A percentile compares a stretch with the other conserved stretches of the same genome.
phyloP scores from a whole-genome alignment of 2,797 vertebrate genomes.

The Melanogrammus aeglefinus region DNA sequence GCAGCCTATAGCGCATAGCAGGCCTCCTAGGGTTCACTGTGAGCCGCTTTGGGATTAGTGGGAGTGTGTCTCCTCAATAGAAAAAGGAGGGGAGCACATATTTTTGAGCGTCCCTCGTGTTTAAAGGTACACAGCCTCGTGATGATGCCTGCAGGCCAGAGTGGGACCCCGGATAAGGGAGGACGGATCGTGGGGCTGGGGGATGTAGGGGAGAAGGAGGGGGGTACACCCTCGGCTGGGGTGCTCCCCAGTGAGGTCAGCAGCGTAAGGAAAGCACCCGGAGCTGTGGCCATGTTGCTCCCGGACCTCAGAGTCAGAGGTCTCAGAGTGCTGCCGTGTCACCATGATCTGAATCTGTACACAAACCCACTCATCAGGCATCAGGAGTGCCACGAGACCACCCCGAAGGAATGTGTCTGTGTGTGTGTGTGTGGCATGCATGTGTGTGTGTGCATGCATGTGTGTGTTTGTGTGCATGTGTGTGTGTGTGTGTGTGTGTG shows the following conservation, averaged over 20 bases:
- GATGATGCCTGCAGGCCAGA: no score
- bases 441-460: no score
- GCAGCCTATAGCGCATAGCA: no score
- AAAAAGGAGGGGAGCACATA: no score
- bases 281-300: background rate
- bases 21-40: background rate
- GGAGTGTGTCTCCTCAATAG: no score
- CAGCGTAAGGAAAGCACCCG: background rate
- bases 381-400: background rate
- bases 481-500: background rate
- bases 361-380: background rate
- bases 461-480: background rate
- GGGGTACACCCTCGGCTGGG: background rate
- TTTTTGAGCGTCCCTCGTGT: no score
- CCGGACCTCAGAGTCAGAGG: background rate
- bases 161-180: no score
- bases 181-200: slow-evolving; percentile 4
- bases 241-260: background rate
- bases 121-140: no score
- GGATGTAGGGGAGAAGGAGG: slow-evolving; percentile 8
- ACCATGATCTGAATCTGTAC: background rate
- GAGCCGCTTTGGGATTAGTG: no score
- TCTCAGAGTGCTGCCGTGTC: background rate
- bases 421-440: no score
- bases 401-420: background rate